Percentiles rank a stretch among this genome's conserved stretches.
phyloP scores from a whole-genome alignment of 2,888 invertebrate species.

The Frankliniella intonsa region DNA sequence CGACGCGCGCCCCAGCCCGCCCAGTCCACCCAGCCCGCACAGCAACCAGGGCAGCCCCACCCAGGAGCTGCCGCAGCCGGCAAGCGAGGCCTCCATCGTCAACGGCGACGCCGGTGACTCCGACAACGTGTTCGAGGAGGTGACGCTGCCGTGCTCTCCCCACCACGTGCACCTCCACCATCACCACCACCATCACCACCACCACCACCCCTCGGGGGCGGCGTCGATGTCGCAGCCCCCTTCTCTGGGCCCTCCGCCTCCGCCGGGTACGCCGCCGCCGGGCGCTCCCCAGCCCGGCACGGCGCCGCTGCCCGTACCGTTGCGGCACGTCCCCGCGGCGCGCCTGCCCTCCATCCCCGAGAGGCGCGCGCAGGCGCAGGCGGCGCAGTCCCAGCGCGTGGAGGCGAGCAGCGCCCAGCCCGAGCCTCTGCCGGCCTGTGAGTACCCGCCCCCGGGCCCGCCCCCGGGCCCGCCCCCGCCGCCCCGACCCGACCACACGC shows the following conservation, averaged over 20 bases:
- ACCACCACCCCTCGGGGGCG: background rate
- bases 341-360: constrained; percentile 78
- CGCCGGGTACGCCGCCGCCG: background rate
- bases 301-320: constrained; percentile 51
- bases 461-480: background rate
- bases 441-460: constrained; percentile 41
- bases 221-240: background rate
- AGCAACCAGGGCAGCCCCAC: constrained; percentile 31
- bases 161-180: background rate
- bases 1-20: constrained; percentile 31
- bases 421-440: constrained; percentile 82
- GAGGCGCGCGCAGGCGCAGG: constrained; percentile 45
- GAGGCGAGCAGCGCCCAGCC: constrained; percentile 54
- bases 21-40: constrained; percentile 32
- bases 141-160: background rate
- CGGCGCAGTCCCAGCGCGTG: constrained; percentile 55
- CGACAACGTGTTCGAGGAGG: constrained; percentile 8
- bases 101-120: constrained; percentile 15
- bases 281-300: constrained; percentile 28
- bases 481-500: background rate
- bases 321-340: constrained; percentile 67
- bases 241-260: background rate
- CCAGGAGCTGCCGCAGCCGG: background rate
- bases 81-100: background rate
- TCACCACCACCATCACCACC: background rate